Conservation (phyloP, 2,113 vertebrate species). For the Procavia capensis region DNA sequence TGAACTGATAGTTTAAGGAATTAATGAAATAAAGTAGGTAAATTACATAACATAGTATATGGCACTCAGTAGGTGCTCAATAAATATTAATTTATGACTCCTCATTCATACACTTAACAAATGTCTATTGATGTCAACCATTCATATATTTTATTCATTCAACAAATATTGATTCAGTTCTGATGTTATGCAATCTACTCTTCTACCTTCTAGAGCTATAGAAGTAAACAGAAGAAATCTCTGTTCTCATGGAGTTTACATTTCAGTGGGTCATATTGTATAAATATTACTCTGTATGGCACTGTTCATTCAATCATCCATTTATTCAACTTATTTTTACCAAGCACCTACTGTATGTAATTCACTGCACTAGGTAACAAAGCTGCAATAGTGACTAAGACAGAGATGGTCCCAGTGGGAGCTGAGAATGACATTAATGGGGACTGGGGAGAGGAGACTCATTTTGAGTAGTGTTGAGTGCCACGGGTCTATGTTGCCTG, state of each 20-base stretch:
- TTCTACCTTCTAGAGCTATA: neutral
- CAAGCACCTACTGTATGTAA: neutral
- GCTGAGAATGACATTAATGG: neutral
- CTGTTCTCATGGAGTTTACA: neutral
- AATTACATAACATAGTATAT: neutral
- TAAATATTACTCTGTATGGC: neutral
- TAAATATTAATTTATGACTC: neutral
- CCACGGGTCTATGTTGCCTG: too few species aligned
- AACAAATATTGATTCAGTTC: neutral
- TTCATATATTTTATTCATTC: neutral
- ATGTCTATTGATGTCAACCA: neutral
- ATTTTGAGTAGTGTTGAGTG: too few species aligned
- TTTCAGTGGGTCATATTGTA: neutral
- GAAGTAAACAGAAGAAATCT: conserved; percentile 41
- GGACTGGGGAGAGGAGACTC: neutral
- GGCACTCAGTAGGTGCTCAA: neutral
- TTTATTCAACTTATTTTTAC: neutral
- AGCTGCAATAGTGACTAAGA: neutral
- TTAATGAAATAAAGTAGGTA: neutral
- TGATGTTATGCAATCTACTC: neutral
- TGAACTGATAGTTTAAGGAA: conserved; percentile 15
- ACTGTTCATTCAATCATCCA: neutral
- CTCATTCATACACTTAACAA: neutral
- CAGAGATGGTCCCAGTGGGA: neutral
- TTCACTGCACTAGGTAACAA: neutral